Base-by-base conservation (phyloP, 2,888 invertebrate species). In the Temnothorax rugatulus region DNA sequence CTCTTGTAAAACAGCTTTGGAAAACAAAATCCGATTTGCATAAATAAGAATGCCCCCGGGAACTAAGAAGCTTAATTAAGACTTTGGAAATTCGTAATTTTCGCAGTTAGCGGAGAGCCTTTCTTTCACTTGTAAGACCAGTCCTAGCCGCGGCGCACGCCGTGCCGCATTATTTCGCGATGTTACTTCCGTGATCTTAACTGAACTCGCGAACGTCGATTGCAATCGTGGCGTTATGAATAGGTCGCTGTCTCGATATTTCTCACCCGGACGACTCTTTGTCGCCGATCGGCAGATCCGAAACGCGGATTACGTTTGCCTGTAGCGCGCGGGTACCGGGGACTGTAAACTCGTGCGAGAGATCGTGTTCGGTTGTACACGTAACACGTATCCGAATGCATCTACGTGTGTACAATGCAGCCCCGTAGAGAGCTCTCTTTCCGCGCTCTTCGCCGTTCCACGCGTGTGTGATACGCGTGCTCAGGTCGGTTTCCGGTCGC, bases 261-360 rank as follows among this genome's bases (percentile, higher is more conserved):
- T 84, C 85, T 86, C 82, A n/a, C 64, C 75, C 44, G 13, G 25
- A n/a, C 52, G 61, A 69, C 73, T 84, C 89, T 87, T 88, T 86
- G 88, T 87, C 87, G 85, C 87, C 77, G 86, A 52, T 82, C 82
- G 68, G 77, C 76, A 84, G 90, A 92, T 90, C 86, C 90, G 84
- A 88, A 87, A 82, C 87, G 82, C 87, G 91, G 90, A 91, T 91
- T 90, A 87, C 85, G 85, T 83, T 76, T 83, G 75, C 66, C 75
- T 47, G 44, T 64, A 29, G 29, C 29, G 74, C 34, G 61, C 75
- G 54, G 21, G n/a, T 75, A 79, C 44, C 59, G 81, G 74, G 81
- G 87, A 83, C 75, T 86, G 89, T 89, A 89, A 84, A 91, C 90
- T 91, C 92, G 89, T 88, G 87, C 91, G 81, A 82, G 86, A 83